Base-by-base conservation (phyloP, 2,113 vertebrate species). In the Cyphomyrus discorhynchus region DNA sequence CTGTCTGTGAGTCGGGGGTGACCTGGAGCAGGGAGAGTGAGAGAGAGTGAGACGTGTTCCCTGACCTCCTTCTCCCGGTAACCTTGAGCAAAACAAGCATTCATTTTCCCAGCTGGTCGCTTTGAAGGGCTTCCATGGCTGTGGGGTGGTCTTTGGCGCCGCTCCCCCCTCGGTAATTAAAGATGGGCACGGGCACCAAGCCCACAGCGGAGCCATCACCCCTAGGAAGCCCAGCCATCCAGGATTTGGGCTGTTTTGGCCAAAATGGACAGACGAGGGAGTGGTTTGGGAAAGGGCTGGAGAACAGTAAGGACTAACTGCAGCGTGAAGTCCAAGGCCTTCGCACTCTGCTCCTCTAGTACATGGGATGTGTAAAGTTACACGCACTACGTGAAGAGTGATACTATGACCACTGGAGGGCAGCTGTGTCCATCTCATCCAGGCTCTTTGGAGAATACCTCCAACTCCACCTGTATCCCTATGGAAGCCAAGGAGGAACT, bases 1-100 rank as follows among this genome's bases (percentile, higher is more conserved):
- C 98, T 4, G 95, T 97, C 93, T 99, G 97, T 13, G 98, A 98
- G 89, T 98, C 97, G 0, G 98, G 98, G 0, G 96, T 98, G 91
- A 99, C 95, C 98, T 99, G 92, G 86, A 24, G 46, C 21, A 91
- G 27, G 27, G n/a, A 82, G 53, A 70, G 58, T 13, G 87, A 86
- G 6, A 66, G 89, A 50, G 77, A 82, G 45, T 31, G 21, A 80
- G 31, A 47, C 42, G 89, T 83, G 89, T 52, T 91, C 10, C 90
- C 45, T 70, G 88, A 89, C 74, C 90, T 31, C 74, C 27, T 49
- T 80, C 5, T 50, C 82, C 88, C 77, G 35, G 56, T 80, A 89
- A 89, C 89, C 90, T 89, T 46, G 58, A 24, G 84, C 86, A 88
- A 91, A 46, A 49, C 52, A 56, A 27, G 87, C 19, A 82, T 88